Percentiles rank a stretch among this genome's conserved stretches.
Evolutionary conservation across 2,113 vertebrate species (phyloP).

Genomic region (Nerophis lumbriciformis): DNA sequence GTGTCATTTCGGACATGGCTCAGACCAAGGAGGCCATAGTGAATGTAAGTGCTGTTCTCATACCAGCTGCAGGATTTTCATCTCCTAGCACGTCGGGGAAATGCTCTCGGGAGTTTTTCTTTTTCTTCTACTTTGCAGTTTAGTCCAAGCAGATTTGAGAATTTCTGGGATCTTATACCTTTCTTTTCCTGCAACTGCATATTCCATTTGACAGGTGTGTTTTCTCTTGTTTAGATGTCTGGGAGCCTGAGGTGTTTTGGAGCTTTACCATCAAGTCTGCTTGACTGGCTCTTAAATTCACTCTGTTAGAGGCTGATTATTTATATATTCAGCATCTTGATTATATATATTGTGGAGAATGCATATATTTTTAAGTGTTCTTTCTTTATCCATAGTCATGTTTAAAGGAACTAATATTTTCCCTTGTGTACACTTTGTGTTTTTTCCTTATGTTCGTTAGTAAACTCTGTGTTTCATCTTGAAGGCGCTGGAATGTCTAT

Average conservation of each 20-base stretch:
- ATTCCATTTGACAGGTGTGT: conserved; percentile 9
- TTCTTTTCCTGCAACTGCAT: background rate
- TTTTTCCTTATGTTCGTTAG: too few relatives aligned
- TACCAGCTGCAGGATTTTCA: conserved; percentile 5
- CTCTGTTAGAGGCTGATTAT: conserved; percentile 10
- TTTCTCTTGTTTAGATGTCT: conserved; percentile 19
- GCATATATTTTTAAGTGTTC: too few relatives aligned
- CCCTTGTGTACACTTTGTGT: too few relatives aligned
- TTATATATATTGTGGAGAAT: too few relatives aligned
- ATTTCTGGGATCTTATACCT: conserved; percentile 38
- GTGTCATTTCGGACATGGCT: conserved; percentile 96
- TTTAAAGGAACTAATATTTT: too few relatives aligned
- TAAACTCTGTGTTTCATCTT: too few relatives aligned
- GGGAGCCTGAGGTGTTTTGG: conserved; percentile 3
- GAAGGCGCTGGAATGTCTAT: too few relatives aligned
- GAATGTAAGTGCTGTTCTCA: conserved; percentile 75
- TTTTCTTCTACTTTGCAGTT: conserved; percentile 31
- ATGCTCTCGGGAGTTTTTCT: conserved; percentile 22
- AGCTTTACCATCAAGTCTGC: conserved; percentile 26
- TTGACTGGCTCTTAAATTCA: conserved; percentile 5
- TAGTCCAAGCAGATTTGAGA: conserved; percentile 29
- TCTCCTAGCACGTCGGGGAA: background rate
- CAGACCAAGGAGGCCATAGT: conserved; percentile 98
- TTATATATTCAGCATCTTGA: too few relatives aligned
- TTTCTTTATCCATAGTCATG: too few relatives aligned